Evolutionary conservation across 2,113 vertebrate genomes (phyloP).

Genomic region (Orientallactaga bullata): DNA sequence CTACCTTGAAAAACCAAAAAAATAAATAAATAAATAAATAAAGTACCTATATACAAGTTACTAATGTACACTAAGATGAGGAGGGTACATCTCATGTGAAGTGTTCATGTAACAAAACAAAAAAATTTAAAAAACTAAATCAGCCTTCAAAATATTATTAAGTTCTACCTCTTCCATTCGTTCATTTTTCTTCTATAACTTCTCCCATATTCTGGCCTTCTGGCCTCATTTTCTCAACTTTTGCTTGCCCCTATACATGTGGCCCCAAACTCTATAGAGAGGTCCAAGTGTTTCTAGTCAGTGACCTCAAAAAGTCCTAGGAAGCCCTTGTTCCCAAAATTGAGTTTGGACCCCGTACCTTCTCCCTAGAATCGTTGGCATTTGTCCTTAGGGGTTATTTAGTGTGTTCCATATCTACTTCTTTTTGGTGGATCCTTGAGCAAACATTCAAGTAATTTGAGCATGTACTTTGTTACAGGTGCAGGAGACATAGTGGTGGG

Average conservation of each 20-base stretch:
- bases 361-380: background rate
- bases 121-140: background rate
- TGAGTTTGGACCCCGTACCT: background rate
- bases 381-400: background rate
- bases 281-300: background rate
- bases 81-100: background rate
- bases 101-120: background rate
- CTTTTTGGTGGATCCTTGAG: background rate
- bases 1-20: too few relatives aligned
- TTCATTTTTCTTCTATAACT: background rate
- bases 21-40: too few relatives aligned
- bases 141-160: background rate
- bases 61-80: too few relatives aligned
- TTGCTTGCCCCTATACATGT: background rate
- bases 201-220: background rate
- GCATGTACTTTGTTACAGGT: background rate
- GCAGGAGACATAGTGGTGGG: background rate
- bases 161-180: background rate
- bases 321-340: background rate
- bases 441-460: background rate
- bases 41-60: too few relatives aligned
- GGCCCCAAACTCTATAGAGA: background rate
- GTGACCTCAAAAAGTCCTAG: too few relatives aligned
- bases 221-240: background rate
- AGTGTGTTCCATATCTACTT: background rate